Percentiles rank a stretch among this genome's conserved stretches.
phyloP scores from a whole-genome alignment of 37 sponge, comb jelly and placozoan genomes.

The Spongilla lacustris region DNA sequence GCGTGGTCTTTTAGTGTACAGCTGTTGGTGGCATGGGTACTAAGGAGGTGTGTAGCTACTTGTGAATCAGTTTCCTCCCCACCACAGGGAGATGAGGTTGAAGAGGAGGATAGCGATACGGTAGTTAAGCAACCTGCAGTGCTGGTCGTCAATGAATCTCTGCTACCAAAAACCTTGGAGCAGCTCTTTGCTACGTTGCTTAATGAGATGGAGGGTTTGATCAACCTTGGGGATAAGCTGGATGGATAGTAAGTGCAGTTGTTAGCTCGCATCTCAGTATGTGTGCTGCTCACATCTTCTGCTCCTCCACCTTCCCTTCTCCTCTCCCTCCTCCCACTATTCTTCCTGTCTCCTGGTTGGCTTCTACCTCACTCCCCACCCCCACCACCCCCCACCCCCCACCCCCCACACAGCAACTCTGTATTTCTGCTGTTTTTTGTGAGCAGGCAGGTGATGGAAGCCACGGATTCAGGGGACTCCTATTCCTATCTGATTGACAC shows the following conservation, averaged over 20 bases:
- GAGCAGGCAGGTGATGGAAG: slow-evolving; percentile 62
- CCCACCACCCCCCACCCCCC: neutral
- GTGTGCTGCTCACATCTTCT: too few relatives aligned
- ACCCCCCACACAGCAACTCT: slow-evolving; percentile 58
- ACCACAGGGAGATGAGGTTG: slow-evolving; percentile 17
- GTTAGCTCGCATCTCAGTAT: too few relatives aligned
- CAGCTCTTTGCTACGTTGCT: slow-evolving; percentile 68
- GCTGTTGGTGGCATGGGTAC: too few relatives aligned
- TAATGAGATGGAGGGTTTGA: slow-evolving; percentile 75
- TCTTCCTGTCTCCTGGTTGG: too few relatives aligned
- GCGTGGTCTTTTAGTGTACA: too few relatives aligned
- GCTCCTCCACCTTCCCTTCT: neutral
- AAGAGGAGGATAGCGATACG: neutral
- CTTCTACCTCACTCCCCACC: too few relatives aligned
- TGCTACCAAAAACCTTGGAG: slow-evolving; percentile 32
- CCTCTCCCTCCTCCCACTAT: neutral
- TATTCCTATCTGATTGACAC: slow-evolving; percentile 65
- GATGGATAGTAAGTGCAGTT: slow-evolving; percentile 74
- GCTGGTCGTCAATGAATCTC: neutral
- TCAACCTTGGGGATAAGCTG: slow-evolving; percentile 77
- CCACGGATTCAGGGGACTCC: slow-evolving; percentile 43
- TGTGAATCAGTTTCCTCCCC: neutral
- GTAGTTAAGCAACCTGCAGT: neutral
- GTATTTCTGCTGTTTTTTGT: slow-evolving; percentile 72
- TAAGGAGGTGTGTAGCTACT: neutral